Evolutionary conservation across 1,140 invertebrate species (phyloP).

Genomic region (Hetaerina americana): DNA sequence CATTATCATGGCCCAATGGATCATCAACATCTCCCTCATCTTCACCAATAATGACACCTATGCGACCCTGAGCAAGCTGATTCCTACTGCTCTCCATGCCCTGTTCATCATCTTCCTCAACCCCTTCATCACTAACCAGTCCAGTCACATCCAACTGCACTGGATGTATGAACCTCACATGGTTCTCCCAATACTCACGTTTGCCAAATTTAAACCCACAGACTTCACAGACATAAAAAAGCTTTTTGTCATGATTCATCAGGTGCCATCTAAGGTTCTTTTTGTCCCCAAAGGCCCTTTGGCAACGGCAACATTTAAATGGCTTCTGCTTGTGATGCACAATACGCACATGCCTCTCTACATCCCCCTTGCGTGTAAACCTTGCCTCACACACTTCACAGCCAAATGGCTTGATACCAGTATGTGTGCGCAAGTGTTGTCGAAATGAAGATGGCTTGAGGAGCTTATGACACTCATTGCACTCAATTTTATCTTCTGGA

Average conservation of each 20-base stretch:
- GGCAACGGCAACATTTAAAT: slow-evolving; percentile 17
- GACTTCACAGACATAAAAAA: slow-evolving; percentile 18
- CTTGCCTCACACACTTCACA: slow-evolving; percentile 23
- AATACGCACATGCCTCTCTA: slow-evolving; percentile 21
- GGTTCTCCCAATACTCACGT: slow-evolving; percentile 24
- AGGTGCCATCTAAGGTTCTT: slow-evolving; percentile 18
- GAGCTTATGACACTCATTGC: slow-evolving; percentile 21
- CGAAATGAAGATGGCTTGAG: slow-evolving; percentile 23
- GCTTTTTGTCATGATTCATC: slow-evolving; percentile 16
- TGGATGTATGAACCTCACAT: slow-evolving; percentile 24
- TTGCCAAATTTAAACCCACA: slow-evolving; percentile 25
- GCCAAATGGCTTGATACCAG: slow-evolving; percentile 19
- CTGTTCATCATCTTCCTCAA: slow-evolving; percentile 11
- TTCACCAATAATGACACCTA: not conserved
- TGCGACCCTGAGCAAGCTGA: not conserved
- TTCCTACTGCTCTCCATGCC: slow-evolving; percentile 12
- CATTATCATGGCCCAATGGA: slow-evolving; percentile 2
- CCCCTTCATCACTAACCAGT: slow-evolving; percentile 12
- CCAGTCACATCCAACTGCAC: slow-evolving; percentile 9
- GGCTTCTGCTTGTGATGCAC: slow-evolving; percentile 19
- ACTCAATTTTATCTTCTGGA: slow-evolving; percentile 18
- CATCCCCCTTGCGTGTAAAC: slow-evolving; percentile 23
- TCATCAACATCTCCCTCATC: slow-evolving; percentile 7
- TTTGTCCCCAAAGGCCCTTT: slow-evolving; percentile 17
- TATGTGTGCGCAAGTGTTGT: slow-evolving; percentile 19